Percentiles rank a stretch among this genome's conserved stretches.
These are phyloP conservation scores for Eciton burchellii DNA, from an alignment of 1,140 invertebrate genomes.

Conservation along the genomic window DNA sequence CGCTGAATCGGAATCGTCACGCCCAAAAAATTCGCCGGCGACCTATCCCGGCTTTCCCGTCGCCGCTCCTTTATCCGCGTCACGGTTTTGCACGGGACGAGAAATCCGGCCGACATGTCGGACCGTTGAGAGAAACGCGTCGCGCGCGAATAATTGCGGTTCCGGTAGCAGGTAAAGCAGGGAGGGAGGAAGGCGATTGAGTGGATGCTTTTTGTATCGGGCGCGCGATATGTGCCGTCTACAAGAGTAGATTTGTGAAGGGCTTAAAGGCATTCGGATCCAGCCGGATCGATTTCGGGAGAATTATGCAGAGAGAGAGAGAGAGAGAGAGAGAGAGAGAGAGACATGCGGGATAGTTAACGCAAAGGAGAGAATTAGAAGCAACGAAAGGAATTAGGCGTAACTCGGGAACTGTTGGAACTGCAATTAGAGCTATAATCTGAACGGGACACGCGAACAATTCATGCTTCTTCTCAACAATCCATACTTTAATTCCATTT, in stretches of 20 bases:
- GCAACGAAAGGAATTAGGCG: too few relatives aligned
- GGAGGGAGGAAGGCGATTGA: slow-evolving; percentile 36
- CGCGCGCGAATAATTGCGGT: slow-evolving; percentile 47
- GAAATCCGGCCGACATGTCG: slow-evolving; percentile 44
- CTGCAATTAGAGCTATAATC: too few relatives aligned
- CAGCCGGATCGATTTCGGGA: background rate
- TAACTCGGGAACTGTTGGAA: too few relatives aligned
- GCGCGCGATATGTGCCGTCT: background rate
- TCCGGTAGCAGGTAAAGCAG: slow-evolving; percentile 22
- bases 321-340: too few relatives aligned
- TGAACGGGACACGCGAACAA: too few relatives aligned
- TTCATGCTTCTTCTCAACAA: too few relatives aligned
- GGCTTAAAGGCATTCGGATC: background rate
- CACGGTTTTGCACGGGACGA: slow-evolving; percentile 40
- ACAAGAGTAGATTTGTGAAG: slow-evolving; percentile 4
- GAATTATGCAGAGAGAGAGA: background rate
- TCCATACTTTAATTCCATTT: too few relatives aligned
- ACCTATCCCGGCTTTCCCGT: slow-evolving; percentile 57
- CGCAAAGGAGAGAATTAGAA: too few relatives aligned
- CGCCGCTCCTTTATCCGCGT: slow-evolving; percentile 38
- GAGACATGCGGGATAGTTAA: too few relatives aligned
- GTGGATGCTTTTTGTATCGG: slow-evolving; percentile 36
- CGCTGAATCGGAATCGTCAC: slow-evolving; percentile 84
- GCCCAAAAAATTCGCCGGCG: slow-evolving; percentile 78
- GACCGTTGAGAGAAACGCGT: slow-evolving; percentile 45